Base-by-base conservation (phyloP, 2,797 vertebrate genomes). In the Coendou prehensilis region DNA sequence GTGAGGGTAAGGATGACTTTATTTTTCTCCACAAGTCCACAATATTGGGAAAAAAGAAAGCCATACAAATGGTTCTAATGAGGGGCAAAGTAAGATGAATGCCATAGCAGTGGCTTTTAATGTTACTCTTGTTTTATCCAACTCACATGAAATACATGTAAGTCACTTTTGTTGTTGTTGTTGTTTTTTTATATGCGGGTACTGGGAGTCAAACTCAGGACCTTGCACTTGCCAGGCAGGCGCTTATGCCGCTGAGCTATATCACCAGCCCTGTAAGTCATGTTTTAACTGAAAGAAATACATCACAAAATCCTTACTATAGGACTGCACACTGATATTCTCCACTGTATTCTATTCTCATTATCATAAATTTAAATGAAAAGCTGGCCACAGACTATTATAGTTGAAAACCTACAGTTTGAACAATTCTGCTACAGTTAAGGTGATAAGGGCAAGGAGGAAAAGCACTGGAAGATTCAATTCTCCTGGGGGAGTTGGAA, bases 281-380 rank as follows among this genome's bases (percentile, higher is more conserved):
- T 57, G 56, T 22, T 75, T 59, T 87, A 93, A 78, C 30, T 1
- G 61, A 78, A 90, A 67, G 28, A 69, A 84, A 84, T 2, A 61
- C 1, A 26, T 63, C 17, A 37, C 22, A 41, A 61, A 75, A 59
- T 20, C 63, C 61, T 95, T 83, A 71, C 47, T 73, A 61, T 0
- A 8, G 9, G 17, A 80, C 41, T 6, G 6, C 54, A 63, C 4
- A 2, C 17, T 73, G 45, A 41, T 52, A 9, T 69, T 45, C 59
- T 71, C 69, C 41, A 78, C 37, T 78, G 9, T 50, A 26, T 78
- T 89, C 23, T 59, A 37, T 82, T 52, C 41, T 17, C 63, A 14
- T 41, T 50, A n/a, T 83, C 61, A 87, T 69, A 71, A 15, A 83
- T 93, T 93, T 87, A 56, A 90, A 61, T 33, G 67, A 90, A 78